A percentile compares a stretch with the other conserved stretches of the same genome.
phyloP scores from a whole-genome alignment of 2,797 vertebrate genomes.

The Gallinago stenura region DNA sequence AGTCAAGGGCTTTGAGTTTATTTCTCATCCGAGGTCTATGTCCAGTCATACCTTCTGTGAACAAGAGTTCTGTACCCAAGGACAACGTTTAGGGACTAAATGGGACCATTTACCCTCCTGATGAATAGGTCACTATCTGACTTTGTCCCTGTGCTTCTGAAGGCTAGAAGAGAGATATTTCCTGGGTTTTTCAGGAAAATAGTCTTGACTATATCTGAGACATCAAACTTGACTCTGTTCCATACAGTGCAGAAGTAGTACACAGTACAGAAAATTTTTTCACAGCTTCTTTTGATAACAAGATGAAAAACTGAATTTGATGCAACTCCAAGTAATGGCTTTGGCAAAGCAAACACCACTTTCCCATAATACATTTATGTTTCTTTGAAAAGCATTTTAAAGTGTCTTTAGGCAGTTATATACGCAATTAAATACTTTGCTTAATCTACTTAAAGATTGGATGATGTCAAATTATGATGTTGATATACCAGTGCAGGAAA shows the following conservation, averaged over 20 bases:
- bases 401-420: neutral
- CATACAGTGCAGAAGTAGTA: neutral
- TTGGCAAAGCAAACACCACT: neutral
- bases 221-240: neutral
- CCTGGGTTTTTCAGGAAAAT: neutral
- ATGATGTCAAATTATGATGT: neutral
- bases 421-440: neutral
- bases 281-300: neutral
- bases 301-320: neutral
- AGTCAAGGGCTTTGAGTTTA: neutral
- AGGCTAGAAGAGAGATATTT: neutral
- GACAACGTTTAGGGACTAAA: neutral
- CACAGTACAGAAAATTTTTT: neutral
- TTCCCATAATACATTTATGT: neutral
- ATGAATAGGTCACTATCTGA: neutral
- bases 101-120: neutral
- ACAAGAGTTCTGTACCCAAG: neutral
- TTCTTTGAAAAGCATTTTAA: conserved; percentile 3
- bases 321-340: neutral
- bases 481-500: neutral
- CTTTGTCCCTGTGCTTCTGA: neutral
- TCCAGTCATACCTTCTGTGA: neutral
- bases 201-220: neutral
- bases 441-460: neutral
- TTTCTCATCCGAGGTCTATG: neutral